Base-by-base conservation (phyloP, 2,113 vertebrate species). In the Centrocercus urophasianus region DNA sequence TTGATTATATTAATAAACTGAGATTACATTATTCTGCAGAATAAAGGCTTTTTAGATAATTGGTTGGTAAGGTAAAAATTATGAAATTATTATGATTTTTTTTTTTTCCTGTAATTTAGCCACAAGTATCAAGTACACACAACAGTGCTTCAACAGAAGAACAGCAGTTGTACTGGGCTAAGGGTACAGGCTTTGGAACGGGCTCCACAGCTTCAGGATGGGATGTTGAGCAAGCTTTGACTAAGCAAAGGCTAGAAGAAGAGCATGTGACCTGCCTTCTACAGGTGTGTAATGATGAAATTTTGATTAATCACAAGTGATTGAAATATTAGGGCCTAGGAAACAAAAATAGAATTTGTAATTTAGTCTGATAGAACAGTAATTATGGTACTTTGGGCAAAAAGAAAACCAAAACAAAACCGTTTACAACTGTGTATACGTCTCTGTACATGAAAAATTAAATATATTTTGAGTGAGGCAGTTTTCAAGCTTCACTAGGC, bases 141-240 rank as follows among this genome's bases (percentile, higher is more conserved):
- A 98, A 97, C 38, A 98, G 95, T 24, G 97, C 98, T 19, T 98
- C 99, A 88, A 98, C 98, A 80, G 99, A 99, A 96, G 99, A 99
- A 76, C 99, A 99, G 93, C 99, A 99, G 94, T 95, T 99, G 21
- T 99, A 99, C 92, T 99, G 99, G 99, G 99, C 99, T 60, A 99
- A 99, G 95, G 99, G 99, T 63, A 99, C 99, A 21, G 99, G 99
- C 69, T 99, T 99, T 94, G 99, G 99, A 40, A 99, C 99, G 15
- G 99, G 99, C 64, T 99, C 99, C 69, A 99, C 99, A 47, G 99
- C 99, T 20, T 99, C 99, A 20, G 99, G 99, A 43, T 99, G 99
- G 99, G 99, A 99, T 81, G 99, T 99, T 57, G 99, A 99, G 73
- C 99, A 99, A 97, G 99, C 99, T 60, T 98, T 99, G 82, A 99